Evolutionary conservation across 2,797 vertebrate species (phyloP).

Genomic region (Dipus sagitta): DNA sequence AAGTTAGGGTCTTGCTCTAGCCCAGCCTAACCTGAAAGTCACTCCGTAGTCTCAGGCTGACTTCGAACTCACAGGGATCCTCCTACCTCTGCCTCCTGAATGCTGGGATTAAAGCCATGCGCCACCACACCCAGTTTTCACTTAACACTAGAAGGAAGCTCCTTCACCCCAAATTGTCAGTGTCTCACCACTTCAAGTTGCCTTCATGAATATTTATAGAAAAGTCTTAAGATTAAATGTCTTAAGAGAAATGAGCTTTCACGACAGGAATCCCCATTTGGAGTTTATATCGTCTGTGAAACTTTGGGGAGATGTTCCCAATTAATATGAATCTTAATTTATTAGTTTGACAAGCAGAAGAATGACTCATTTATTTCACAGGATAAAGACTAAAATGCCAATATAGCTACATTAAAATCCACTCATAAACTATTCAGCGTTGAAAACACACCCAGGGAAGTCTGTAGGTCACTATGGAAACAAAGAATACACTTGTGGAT

Average conservation of each 20-base stretch:
- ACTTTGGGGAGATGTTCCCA: not conserved
- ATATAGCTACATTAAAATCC: not conserved
- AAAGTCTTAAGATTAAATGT: conserved; percentile 23
- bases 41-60: too few species aligned
- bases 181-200: not conserved
- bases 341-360: conserved; percentile 28
- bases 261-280: not conserved
- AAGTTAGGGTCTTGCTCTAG: too few species aligned
- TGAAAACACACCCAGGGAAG: not conserved
- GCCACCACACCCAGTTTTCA: too few species aligned
- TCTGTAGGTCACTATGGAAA: not conserved
- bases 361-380: conserved; percentile 23
- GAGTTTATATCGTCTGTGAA: not conserved
- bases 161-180: not conserved
- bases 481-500: not conserved
- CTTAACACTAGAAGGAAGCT: not conserved
- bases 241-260: not conserved
- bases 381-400: not conserved
- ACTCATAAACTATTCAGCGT: not conserved
- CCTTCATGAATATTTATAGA: conserved; percentile 1
- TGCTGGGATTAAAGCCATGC: too few species aligned
- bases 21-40: too few species aligned
- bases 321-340: not conserved
- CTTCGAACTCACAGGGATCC: too few species aligned
- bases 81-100: too few species aligned